A percentile compares a stretch with the other conserved stretches of the same genome.
Evolutionary conservation across 64 coral and sea anemone genomes (phyloP).

Genomic region (Montipora efflorescens): DNA sequence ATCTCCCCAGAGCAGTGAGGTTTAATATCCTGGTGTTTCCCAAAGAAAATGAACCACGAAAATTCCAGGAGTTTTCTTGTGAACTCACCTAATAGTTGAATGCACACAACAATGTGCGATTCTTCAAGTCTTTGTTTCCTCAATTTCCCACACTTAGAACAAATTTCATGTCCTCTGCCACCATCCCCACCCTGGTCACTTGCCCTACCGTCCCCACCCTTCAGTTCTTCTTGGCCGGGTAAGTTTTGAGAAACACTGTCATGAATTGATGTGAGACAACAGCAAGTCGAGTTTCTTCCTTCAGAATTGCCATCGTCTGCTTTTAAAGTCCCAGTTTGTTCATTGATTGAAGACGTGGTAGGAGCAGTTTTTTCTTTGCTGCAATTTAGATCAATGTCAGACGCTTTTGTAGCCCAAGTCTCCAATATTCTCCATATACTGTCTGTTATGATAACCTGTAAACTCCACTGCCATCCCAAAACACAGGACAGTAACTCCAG

Average conservation of each 20-base stretch:
- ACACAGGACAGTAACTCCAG: conserved; percentile 78
- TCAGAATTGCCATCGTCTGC: not conserved
- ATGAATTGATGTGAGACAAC: not conserved
- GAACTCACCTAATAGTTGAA: conserved; percentile 43
- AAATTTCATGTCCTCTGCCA: not conserved
- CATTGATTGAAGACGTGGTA: not conserved
- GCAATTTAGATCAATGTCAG: not conserved
- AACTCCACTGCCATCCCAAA: conserved; percentile 87
- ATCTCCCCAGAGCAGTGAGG: no score
- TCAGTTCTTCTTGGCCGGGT: not conserved
- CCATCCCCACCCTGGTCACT: not conserved
- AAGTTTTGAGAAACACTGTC: not conserved
- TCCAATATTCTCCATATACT: conserved; percentile 81
- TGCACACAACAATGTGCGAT: conserved; percentile 12
- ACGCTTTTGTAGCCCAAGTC: conserved; percentile 19
- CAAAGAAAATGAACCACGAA: no score
- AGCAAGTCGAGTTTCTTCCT: not conserved
- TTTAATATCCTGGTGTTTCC: no score
- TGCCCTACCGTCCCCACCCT: not conserved
- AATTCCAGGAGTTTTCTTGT: not conserved
- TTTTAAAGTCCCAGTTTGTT: not conserved
- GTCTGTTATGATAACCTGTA: conserved; percentile 69
- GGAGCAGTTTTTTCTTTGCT: not conserved
- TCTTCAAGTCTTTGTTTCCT: not conserved
- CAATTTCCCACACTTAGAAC: not conserved